phyloP scores from a whole-genome alignment of 2,888 invertebrate species.

The Minunthozetes semirufus region DNA sequence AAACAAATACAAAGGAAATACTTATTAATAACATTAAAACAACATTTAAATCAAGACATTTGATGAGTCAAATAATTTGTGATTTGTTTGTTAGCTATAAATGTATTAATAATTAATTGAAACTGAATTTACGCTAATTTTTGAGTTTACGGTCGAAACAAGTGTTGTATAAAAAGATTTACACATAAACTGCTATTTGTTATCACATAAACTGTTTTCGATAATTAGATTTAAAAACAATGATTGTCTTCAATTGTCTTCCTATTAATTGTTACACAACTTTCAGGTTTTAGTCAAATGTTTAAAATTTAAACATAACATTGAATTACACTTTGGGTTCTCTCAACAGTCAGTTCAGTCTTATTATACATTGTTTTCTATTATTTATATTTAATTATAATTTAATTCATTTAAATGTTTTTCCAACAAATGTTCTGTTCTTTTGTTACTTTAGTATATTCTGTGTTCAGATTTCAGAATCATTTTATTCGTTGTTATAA shows the following conservation, averaged over 20 bases:
- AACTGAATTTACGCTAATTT: too few species aligned
- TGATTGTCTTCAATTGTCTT: conserved; percentile 17
- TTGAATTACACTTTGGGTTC: not conserved
- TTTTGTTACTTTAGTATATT: not conserved
- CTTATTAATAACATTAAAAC: not conserved
- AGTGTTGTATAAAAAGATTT: too few species aligned
- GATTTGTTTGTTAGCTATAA: too few species aligned
- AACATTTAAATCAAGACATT: too few species aligned
- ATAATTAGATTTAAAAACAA: not conserved
- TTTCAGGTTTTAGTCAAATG: not conserved
- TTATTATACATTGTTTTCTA: too few species aligned
- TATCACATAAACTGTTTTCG: not conserved
- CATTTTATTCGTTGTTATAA: too few species aligned
- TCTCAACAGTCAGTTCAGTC: too few species aligned
- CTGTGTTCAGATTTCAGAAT: not conserved
- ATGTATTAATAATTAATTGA: too few species aligned
- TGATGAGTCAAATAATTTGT: too few species aligned
- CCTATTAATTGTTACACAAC: conserved; percentile 3
- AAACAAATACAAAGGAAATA: not conserved
- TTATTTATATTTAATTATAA: not conserved
- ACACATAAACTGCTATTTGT: not conserved
- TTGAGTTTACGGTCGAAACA: too few species aligned
- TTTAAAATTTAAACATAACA: not conserved
- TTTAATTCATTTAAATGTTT: not conserved
- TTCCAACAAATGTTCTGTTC: not conserved